Conservation (phyloP, 2,888 invertebrate species). For the Linyphia triangularis region DNA sequence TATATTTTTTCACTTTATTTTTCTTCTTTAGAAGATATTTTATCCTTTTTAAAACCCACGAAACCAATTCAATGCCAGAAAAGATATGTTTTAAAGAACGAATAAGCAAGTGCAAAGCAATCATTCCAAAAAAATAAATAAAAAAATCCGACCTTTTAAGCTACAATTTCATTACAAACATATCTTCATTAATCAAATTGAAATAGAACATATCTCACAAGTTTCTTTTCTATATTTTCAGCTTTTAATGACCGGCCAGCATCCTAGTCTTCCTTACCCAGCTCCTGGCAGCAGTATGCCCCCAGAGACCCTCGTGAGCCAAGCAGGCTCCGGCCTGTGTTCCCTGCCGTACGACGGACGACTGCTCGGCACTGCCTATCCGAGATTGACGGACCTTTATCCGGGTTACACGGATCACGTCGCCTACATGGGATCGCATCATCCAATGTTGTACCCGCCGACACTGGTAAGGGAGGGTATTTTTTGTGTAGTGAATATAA, state of each 20-base stretch:
- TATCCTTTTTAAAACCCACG: no score
- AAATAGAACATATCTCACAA: no score
- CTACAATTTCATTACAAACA: no score
- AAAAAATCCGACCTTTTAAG: no score
- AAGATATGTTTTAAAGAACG: no score
- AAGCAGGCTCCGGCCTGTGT: conserved; percentile 53
- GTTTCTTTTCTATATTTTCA: background rate
- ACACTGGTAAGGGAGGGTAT: conserved; percentile 75
- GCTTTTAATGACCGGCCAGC: conserved; percentile 75
- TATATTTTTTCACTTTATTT: no score
- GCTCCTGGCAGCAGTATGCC: conserved; percentile 42
- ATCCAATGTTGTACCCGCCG: conserved; percentile 69
- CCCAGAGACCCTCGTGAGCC: conserved; percentile 35
- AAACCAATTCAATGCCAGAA: no score
- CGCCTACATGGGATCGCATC: conserved; percentile 54
- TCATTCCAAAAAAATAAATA: no score
- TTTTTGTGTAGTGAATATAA: no score
- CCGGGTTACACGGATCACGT: conserved; percentile 59
- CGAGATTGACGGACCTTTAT: conserved; percentile 56
- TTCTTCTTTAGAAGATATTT: no score
- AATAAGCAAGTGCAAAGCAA: no score
- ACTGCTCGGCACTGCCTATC: conserved; percentile 50
- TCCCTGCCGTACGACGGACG: conserved; percentile 56
- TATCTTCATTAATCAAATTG: no score
- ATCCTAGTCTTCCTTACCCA: conserved; percentile 64